These are phyloP conservation scores for Coreoperca whiteheadi DNA, from an alignment of 2,113 vertebrate species.

Conservation along the genomic window DNA sequence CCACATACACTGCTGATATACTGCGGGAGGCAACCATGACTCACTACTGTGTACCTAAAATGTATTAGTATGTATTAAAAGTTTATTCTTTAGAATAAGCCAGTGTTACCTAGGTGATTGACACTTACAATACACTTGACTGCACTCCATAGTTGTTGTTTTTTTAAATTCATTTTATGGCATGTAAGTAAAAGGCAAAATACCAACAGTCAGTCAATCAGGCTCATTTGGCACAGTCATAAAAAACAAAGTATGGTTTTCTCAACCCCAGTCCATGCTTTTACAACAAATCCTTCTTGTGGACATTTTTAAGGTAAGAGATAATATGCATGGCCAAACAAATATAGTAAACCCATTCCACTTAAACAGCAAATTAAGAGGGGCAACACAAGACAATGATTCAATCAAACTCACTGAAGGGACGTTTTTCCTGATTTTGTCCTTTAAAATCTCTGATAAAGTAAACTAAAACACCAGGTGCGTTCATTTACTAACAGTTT, in stretches of 20 bases:
- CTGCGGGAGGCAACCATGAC: slow-evolving; percentile 28
- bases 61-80: too few relatives aligned
- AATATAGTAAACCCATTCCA: slow-evolving; percentile 40
- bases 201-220: slow-evolving; percentile 57
- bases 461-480: slow-evolving; percentile 15
- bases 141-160: slow-evolving; percentile 7
- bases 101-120: slow-evolving; percentile 22
- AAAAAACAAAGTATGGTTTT: slow-evolving; percentile 16
- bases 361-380: slow-evolving; percentile 37
- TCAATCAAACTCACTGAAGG: slow-evolving; percentile 30
- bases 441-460: background rate
- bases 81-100: slow-evolving; percentile 35
- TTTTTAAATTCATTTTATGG: slow-evolving; percentile 61
- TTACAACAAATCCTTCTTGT: slow-evolving; percentile 57
- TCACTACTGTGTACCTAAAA: slow-evolving; percentile 31
- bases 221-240: slow-evolving; percentile 71
- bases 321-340: slow-evolving; percentile 28
- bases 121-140: slow-evolving; percentile 26
- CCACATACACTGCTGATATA: slow-evolving; percentile 32
- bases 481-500: slow-evolving; percentile 25
- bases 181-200: slow-evolving; percentile 50
- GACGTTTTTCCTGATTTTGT: slow-evolving; percentile 22
- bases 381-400: slow-evolving; percentile 24
- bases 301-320: slow-evolving; percentile 36
- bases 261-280: slow-evolving; percentile 52